phyloP scores from a whole-genome alignment of 2,888 invertebrate species.

The Selenia dentaria region DNA sequence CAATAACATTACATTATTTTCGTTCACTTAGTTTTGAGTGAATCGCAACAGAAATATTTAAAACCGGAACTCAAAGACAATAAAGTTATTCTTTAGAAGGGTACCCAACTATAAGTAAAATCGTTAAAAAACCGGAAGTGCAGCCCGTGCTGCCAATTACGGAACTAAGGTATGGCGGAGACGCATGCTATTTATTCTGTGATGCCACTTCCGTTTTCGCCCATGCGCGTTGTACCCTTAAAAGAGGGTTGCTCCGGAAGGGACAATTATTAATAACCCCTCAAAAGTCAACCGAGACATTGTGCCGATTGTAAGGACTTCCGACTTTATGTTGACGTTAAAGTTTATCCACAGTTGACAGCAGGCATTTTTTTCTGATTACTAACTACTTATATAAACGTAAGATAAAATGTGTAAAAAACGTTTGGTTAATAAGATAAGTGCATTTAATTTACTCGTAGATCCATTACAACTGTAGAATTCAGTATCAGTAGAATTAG shows the following conservation, averaged over 20 bases:
- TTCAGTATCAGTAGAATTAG: too few relatives aligned
- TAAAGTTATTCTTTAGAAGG: constrained; percentile 7
- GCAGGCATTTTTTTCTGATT: too few relatives aligned
- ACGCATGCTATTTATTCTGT: too few relatives aligned
- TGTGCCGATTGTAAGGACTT: constrained; percentile 61
- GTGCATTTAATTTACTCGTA: too few relatives aligned
- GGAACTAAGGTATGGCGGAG: constrained; percentile 63
- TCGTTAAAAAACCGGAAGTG: constrained; percentile 63
- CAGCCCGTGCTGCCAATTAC: constrained; percentile 78
- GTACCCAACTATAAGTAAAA: constrained; percentile 13
- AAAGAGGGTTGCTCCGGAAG: constrained; percentile 76
- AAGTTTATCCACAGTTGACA: too few relatives aligned
- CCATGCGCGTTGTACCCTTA: constrained; percentile 67
- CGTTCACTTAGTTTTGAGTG: too few relatives aligned
- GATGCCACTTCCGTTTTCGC: constrained; percentile 82
- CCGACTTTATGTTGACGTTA: constrained; percentile 54
- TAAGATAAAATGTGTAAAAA: too few relatives aligned
- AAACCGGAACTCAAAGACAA: neutral
- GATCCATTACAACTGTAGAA: too few relatives aligned
- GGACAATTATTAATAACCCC: constrained; percentile 73
- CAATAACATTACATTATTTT: too few relatives aligned
- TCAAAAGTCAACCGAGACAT: constrained; percentile 70
- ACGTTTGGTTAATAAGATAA: too few relatives aligned
- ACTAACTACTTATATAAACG: too few relatives aligned
- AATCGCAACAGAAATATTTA: too few relatives aligned